Evolutionary conservation across 2,113 vertebrate genomes (phyloP), one percentile per base, ranked within the genome.

Genomic region (Elephantulus edwardii): DNA sequence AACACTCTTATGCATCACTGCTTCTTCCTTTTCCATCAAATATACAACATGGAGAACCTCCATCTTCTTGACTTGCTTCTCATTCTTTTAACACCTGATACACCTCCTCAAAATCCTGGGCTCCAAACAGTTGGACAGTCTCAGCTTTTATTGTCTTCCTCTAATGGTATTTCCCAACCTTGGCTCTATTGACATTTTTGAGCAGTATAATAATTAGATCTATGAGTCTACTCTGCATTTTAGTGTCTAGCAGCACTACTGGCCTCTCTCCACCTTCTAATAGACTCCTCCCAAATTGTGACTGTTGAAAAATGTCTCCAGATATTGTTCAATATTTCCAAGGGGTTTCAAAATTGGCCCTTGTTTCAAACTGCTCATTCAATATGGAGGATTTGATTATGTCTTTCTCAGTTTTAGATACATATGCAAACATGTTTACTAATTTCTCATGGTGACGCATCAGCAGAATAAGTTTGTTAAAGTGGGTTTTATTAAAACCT

Each of bases 11-110:
- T 0, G 2, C 8, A 42, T 10, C 17, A 38, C 0, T 2, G 7
- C 13, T 7, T n/a, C 22, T 4, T 20, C 2, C 2, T 8, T 10
- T 8, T 50, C 4, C 9, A 4, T 30, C 6, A 28, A 5, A 3
- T 8, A 10, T 62, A 13, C 1, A 6, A 2, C 81, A 13, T 48
- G 64, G n/a, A 83, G 30, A n/a, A n/a, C 38, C 30, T 40, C 2
- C 22, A 2, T 44, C 30, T 26, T 82, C 42, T 60, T 66, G 78
- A 35, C 17, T 70, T 89, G 11, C n/a, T 77, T 56, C 38, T 48
- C 17, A 4, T 62, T n/a, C 28, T n/a, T 71, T 74, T 66, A 26
- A 19, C 5, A 56, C 24, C 33, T 24, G 2, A 9, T n/a, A 20
- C 68, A 14, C 10, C 10, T 64, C 19, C 16, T 66, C 19, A 60